Conservation (phyloP, 2,113 vertebrate genomes). For the Centropristis striata region DNA sequence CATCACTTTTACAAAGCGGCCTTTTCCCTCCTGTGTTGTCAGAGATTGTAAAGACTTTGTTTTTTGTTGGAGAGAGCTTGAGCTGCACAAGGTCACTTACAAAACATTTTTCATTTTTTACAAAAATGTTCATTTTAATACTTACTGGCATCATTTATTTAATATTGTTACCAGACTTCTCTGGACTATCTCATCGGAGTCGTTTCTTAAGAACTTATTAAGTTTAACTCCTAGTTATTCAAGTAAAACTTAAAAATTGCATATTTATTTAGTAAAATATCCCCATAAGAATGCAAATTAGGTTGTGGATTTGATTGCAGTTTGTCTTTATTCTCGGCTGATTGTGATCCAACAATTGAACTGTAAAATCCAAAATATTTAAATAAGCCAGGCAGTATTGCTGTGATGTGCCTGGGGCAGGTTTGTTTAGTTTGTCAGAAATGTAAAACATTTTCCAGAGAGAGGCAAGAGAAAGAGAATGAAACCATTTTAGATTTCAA, state of each 20-base stretch:
- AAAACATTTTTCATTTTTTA: not conserved
- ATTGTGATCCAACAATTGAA: not conserved
- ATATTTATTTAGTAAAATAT: too few relatives aligned
- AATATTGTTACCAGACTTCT: too few relatives aligned
- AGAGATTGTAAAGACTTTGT: not conserved
- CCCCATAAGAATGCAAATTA: too few relatives aligned
- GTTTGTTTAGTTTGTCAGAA: constrained; percentile 4
- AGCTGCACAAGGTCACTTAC: not conserved
- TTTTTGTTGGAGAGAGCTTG: not conserved
- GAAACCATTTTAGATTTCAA: constrained; percentile 51
- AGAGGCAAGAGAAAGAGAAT: not conserved
- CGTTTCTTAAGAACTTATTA: too few relatives aligned
- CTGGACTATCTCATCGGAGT: too few relatives aligned
- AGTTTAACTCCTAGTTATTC: too few relatives aligned
- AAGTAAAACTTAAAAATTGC: too few relatives aligned
- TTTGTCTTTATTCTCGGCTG: too few relatives aligned
- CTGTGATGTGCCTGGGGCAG: not conserved
- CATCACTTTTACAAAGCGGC: not conserved
- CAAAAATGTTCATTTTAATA: not conserved
- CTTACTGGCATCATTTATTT: not conserved
- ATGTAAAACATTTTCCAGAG: not conserved
- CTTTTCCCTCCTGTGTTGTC: not conserved
- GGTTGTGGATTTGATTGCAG: too few relatives aligned
- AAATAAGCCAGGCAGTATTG: not conserved
- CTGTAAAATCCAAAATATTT: not conserved